A percentile compares a stretch with the other conserved stretches of the same genome.
Evolutionary conservation across 1,140 invertebrate species (phyloP).

Genomic region (Drosophila ohnishii): DNA sequence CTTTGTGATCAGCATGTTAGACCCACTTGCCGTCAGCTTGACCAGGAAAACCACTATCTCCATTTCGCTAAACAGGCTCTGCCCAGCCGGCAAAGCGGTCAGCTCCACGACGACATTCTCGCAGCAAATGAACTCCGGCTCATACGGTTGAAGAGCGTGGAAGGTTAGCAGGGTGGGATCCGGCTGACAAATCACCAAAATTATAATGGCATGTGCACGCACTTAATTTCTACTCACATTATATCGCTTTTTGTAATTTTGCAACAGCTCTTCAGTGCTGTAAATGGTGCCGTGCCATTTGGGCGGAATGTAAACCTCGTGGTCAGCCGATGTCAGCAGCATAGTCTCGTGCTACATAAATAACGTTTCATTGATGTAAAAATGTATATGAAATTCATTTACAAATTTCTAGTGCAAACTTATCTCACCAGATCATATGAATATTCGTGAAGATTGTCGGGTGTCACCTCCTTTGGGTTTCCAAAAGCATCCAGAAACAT

Average conservation of each 20-base stretch:
- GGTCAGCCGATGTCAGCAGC: conserved; percentile 58
- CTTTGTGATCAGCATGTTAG: conserved; percentile 54
- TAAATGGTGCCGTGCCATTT: conserved; percentile 65
- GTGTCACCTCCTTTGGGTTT: conserved; percentile 51
- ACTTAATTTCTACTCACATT: conserved; percentile 25
- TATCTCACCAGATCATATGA: conserved; percentile 48
- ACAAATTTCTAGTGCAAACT: no score
- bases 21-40: conserved; percentile 30
- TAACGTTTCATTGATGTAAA: not conserved
- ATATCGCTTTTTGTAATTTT: conserved; percentile 43
- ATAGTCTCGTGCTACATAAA: conserved; percentile 41
- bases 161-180: conserved; percentile 52
- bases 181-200: conserved; percentile 16
- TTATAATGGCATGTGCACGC: not conserved
- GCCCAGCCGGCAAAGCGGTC: conserved; percentile 52
- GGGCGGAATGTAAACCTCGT: conserved; percentile 46
- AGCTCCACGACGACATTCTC: conserved; percentile 50
- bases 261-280: conserved; percentile 51
- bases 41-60: conserved; percentile 58
- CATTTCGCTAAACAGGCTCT: conserved; percentile 42
- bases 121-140: conserved; percentile 63
- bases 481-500: conserved; percentile 61
- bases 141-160: conserved; percentile 54
- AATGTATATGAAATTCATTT: not conserved
- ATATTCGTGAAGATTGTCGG: conserved; percentile 44